phyloP scores from a whole-genome alignment of 2,113 vertebrate species.

The Hippocampus barbouri region DNA sequence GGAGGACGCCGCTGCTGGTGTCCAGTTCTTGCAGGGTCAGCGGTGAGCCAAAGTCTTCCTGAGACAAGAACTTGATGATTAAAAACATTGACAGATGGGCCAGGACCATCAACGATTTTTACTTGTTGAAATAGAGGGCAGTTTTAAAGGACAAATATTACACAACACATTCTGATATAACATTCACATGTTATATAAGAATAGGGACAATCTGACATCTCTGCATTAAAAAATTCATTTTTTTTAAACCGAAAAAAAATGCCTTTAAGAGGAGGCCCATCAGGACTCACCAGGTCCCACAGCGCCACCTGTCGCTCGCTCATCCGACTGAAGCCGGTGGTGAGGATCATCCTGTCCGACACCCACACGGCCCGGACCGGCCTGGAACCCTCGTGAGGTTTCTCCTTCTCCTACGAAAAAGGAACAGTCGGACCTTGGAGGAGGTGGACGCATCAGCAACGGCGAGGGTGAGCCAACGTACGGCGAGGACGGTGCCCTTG shows the following conservation, averaged over 20 bases:
- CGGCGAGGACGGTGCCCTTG: constrained; percentile 73
- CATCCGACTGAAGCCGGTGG: constrained; percentile 87
- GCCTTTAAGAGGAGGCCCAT: background rate
- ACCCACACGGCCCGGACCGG: constrained; percentile 78
- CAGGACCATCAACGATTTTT: no score
- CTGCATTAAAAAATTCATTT: no score
- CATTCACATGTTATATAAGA: no score
- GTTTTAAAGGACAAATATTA: no score
- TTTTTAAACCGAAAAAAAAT: no score
- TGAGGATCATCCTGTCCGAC: constrained; percentile 80
- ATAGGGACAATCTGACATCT: no score
- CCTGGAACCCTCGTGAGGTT: constrained; percentile 82
- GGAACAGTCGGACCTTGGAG: background rate
- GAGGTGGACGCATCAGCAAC: background rate
- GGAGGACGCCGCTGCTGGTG: constrained; percentile 85
- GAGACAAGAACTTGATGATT: constrained; percentile 10
- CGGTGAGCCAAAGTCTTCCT: constrained; percentile 77
- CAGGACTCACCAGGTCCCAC: constrained; percentile 81
- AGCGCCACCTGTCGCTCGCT: constrained; percentile 90
- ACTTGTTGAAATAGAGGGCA: no score
- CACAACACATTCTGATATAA: no score
- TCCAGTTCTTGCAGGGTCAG: constrained; percentile 86
- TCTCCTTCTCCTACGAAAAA: constrained; percentile 79
- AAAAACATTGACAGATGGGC: background rate
- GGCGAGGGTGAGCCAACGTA: constrained; percentile 44